Evolutionary conservation across 2,888 invertebrate genomes (phyloP), one percentile per base, ranked within the genome.

Genomic region (Strigamia maritima): DNA sequence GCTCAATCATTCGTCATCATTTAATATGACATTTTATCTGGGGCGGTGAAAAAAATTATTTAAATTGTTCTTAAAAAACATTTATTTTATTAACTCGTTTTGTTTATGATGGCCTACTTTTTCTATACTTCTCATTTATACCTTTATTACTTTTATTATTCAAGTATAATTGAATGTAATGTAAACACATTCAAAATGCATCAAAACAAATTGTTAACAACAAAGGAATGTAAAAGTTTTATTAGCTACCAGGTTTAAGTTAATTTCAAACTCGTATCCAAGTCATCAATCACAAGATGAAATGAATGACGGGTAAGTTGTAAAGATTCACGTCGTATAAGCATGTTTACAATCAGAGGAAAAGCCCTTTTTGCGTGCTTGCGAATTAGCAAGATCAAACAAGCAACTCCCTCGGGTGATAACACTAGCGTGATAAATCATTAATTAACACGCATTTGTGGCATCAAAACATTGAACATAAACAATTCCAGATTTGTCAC

Each of bases 1-100:
- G 60, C 2, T 24, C 60, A 65, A 65, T 65, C 60, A 65, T 65
- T 65, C 19, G 60, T 65, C 60, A 65, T 65, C 60, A 65, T 65
- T 65, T 65, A 19, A 65, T 24, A 49, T 6, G 35, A 49, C 49
- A 19, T 49, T 49, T 19, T 49, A 65, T 65, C 24, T 24, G 22
- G 60, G 60, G 60, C 19, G 60, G 60, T 22, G 24, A 65, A 65
- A 65, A 24, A 35, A 35, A n/a, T n/a, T 65, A 24, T 65, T 44
- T 12, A 44, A 44, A 44, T 44, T 44, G 44, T 44, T 1, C 16
- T 16, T 12, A 44, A 44, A 44, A 44, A 35, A 35, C 60, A 22
- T 65, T 65, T 12, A 22, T 22, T 65, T 65, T 65, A 65, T 65
- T 19, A 65, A 65, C 19, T 49, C 14, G 16, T 65, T 65, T 65